Conservation (phyloP, 2,113 vertebrate species). For the Colius striatus region DNA sequence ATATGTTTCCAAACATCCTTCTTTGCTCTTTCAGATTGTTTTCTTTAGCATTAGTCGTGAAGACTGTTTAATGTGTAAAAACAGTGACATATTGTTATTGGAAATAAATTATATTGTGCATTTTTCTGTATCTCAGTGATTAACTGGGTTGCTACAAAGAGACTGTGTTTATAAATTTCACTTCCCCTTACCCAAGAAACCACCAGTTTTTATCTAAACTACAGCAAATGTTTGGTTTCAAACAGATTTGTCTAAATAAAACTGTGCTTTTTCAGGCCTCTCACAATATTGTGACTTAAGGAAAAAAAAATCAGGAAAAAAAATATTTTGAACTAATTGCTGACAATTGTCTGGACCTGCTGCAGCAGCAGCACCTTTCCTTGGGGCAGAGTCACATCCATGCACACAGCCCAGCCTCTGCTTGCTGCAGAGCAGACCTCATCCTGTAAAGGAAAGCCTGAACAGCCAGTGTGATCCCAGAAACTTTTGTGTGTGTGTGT, state of each 20-base stretch:
- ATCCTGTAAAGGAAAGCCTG: background rate
- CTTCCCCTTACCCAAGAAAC: slow-evolving; percentile 18
- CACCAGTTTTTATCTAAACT: background rate
- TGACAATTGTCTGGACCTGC: background rate
- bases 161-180: slow-evolving; percentile 20
- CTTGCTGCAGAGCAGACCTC: background rate
- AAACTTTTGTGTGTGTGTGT: slow-evolving; percentile 46
- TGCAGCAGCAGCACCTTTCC: background rate
- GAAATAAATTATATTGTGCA: background rate
- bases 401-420: background rate
- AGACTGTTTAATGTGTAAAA: background rate
- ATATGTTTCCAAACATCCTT: background rate
- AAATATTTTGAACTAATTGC: background rate
- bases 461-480: slow-evolving; percentile 5
- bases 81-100: background rate
- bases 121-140: slow-evolving; percentile 11
- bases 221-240: background rate
- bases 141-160: background rate
- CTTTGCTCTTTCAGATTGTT: background rate
- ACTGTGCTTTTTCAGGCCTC: background rate
- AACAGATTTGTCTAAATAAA: background rate
- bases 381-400: background rate
- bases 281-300: background rate
- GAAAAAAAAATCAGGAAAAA: too few species aligned
- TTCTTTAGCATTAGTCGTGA: background rate